phyloP scores from a whole-genome alignment of 2,113 vertebrate species.

The Bettongia penicillata region DNA sequence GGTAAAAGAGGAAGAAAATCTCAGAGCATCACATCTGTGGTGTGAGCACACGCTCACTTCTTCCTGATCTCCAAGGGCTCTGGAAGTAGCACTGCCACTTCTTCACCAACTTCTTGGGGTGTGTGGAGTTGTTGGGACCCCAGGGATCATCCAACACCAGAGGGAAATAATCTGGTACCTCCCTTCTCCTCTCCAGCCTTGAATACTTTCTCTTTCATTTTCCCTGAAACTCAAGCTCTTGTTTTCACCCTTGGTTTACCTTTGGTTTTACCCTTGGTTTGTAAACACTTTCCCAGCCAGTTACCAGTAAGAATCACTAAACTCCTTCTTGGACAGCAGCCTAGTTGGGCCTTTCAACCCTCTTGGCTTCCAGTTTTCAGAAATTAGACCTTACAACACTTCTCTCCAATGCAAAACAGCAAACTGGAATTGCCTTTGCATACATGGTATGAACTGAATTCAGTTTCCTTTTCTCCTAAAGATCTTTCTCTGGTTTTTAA shows the following conservation, averaged over 20 bases:
- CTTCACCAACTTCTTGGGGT: constrained; percentile 54
- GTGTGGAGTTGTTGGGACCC: neutral
- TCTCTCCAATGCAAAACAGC: neutral
- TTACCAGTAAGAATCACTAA: neutral
- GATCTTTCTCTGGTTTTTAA: neutral
- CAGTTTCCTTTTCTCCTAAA: neutral
- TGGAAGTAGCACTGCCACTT: constrained; percentile 90
- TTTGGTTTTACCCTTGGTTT: too few species aligned
- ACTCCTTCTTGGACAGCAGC: neutral
- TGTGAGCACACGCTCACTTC: constrained; percentile 87
- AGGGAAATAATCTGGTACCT: constrained; percentile 27
- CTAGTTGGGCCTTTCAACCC: neutral
- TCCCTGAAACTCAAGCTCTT: neutral
- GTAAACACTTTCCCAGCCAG: too few species aligned
- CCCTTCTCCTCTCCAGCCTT: constrained; percentile 58
- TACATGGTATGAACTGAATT: neutral
- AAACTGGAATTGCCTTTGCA: neutral
- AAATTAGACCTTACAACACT: neutral
- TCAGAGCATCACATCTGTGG: neutral
- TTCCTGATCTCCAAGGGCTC: constrained; percentile 85
- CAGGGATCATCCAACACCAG: constrained; percentile 69
- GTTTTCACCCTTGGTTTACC: constrained; percentile 10
- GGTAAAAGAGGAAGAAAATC: constrained; percentile 84
- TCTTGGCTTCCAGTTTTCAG: neutral
- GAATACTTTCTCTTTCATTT: constrained; percentile 70